Evolutionary conservation across 2,113 vertebrate species (phyloP), one percentile per base, ranked within the genome.

Genomic region (Lophius piscatorius): DNA sequence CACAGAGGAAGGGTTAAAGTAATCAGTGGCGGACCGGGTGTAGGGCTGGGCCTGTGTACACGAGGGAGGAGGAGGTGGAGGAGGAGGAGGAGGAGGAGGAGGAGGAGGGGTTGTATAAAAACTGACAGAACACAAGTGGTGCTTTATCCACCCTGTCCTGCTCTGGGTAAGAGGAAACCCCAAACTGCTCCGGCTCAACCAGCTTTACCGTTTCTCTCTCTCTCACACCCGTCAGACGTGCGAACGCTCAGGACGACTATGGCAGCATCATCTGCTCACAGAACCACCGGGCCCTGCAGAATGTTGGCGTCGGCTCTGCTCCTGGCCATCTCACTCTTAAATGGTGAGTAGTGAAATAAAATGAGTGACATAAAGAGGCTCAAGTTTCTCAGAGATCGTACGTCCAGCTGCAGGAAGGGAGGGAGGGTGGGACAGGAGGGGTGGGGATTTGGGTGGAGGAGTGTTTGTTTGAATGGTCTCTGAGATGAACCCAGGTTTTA

Each of bases 111-210:
- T 23, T 57, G 56, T 90, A 90, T 89, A 89, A 90, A 88, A 84
- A 74, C 63, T 77, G 80, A 72, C 80, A 70, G 77, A 84, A 77
- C 64, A 88, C 87, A 88, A 88, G 86, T 72, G 69, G 58, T 60
- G 85, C 89, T 88, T 89, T 90, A 90, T 90, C 72, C 83, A 78
- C 69, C 58, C 78, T 67, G 78, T 85, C 69, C 84, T 49, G 67
- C 78, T 79, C 65, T 41, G 76, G 63, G 80, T 73, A 77, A 82
- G 74, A 87, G 78, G 84, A 89, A 85, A 89, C 81, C 63, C 61
- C 56, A 62, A 82, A 80, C 80, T 82, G 33, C 63, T 10, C 61
- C 4, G 45, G 74, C 74, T 80, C 64, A 17, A 63, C 62, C 75
- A 56, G 63, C 70, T 49, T 50, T 52, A 58, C 52, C 45, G 22